These are phyloP conservation scores for Synanceia verrucosa DNA, from an alignment of 2,797 vertebrate species.

Conservation along the genomic window DNA sequence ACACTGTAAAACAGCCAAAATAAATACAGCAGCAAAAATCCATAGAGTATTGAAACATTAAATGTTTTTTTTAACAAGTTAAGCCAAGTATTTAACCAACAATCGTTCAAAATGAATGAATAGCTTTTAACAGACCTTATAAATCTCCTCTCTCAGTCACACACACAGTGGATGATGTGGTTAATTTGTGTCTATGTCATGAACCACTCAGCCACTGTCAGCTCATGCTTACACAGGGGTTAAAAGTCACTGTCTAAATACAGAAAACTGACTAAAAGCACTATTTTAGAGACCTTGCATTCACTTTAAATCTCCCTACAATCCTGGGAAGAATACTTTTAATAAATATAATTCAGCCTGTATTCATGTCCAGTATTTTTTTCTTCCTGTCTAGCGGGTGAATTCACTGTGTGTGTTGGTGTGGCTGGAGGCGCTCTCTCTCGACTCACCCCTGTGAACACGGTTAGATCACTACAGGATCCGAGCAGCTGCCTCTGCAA, in stretches of 20 bases:
- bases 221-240: background rate
- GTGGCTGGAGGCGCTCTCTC: slow-evolving; percentile 37
- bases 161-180: background rate
- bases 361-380: slow-evolving; percentile 33
- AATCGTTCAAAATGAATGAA: background rate
- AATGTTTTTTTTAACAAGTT: background rate
- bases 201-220: slow-evolving; percentile 1
- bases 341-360: slow-evolving; percentile 28
- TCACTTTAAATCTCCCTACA: slow-evolving; percentile 29
- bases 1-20: background rate
- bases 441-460: slow-evolving; percentile 28
- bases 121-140: background rate
- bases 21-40: background rate
- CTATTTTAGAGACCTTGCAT: slow-evolving; percentile 26
- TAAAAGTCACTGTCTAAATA: slow-evolving; percentile 39
- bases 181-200: background rate
- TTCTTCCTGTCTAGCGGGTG: slow-evolving; percentile 12
- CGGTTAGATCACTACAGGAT: slow-evolving; percentile 28
- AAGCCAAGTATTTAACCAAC: background rate
- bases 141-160: background rate
- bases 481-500: slow-evolving; percentile 47
- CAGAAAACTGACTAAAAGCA: slow-evolving; percentile 4
- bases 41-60: background rate
- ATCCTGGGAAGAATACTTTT: slow-evolving; percentile 37
- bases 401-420: slow-evolving; percentile 23